Conservation (phyloP, 2,888 invertebrate species). For the Himalopsyche anomala region DNA sequence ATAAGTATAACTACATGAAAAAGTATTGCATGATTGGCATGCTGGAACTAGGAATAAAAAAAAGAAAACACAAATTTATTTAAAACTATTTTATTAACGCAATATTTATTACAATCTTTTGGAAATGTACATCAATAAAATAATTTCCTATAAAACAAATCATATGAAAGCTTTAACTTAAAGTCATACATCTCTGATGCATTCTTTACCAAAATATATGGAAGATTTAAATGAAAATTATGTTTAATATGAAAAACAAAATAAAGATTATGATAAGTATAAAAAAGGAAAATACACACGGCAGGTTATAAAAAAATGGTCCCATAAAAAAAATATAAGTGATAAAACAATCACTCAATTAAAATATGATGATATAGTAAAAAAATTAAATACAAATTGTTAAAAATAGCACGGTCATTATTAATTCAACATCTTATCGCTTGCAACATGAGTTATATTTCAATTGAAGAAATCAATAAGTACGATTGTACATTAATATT, state of each 20-base stretch:
- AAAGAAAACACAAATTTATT: background rate
- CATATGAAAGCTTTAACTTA: slow-evolving; percentile 10
- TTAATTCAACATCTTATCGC: too few relatives aligned
- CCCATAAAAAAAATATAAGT: slow-evolving; percentile 3
- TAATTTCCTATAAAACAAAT: background rate
- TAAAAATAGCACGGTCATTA: too few relatives aligned
- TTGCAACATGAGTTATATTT: too few relatives aligned
- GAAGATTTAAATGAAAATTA: slow-evolving; percentile 14
- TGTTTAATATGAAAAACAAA: background rate
- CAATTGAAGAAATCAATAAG: too few relatives aligned
- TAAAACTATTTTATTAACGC: slow-evolving; percentile 39
- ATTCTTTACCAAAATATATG: background rate
- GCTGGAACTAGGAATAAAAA: too few relatives aligned
- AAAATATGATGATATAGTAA: too few relatives aligned
- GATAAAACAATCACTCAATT: background rate
- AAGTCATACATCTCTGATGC: background rate
- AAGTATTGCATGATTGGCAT: too few relatives aligned
- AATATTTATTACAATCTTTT: background rate
- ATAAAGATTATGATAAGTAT: background rate
- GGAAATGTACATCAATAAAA: slow-evolving; percentile 27
- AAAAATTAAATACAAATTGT: too few relatives aligned
- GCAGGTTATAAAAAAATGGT: slow-evolving; percentile 15
- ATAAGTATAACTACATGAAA: too few relatives aligned
- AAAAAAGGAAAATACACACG: too few relatives aligned
- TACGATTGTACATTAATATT: too few relatives aligned